phyloP scores from a whole-genome alignment of 1,140 invertebrate species.

The Aphelenchoides besseyi region DNA sequence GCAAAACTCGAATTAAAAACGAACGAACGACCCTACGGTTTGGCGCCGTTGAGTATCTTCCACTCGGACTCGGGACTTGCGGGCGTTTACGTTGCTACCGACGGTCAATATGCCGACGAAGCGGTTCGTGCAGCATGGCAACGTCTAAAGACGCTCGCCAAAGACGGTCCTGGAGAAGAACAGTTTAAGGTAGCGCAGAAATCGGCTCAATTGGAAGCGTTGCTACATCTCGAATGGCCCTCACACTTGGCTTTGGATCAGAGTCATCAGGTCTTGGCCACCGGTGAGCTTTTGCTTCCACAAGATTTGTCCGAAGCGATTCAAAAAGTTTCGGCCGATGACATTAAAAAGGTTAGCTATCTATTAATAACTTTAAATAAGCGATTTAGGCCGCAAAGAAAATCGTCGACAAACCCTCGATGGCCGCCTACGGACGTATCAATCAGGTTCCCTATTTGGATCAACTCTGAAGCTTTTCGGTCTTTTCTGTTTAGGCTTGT shows the following conservation, averaged over 20 bases:
- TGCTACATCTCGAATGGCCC: constrained; percentile 35
- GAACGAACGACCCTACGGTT: constrained; percentile 43
- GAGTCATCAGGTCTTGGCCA: constrained; percentile 46
- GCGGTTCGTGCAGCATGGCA: constrained; percentile 42
- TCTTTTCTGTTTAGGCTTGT: too few relatives aligned
- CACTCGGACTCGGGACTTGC: constrained; percentile 52
- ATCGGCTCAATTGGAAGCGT: constrained; percentile 36
- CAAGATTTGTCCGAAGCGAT: constrained; percentile 48
- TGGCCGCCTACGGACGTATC: constrained; percentile 55
- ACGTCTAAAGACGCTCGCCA: constrained; percentile 44
- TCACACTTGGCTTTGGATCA: constrained; percentile 46
- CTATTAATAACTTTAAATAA: constrained; percentile 5
- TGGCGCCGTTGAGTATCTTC: constrained; percentile 44
- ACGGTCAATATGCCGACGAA: constrained; percentile 39
- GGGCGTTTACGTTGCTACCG: constrained; percentile 53
- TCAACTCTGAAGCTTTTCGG: constrained; percentile 51
- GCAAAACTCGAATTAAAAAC: constrained; percentile 38
- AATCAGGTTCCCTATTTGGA: constrained; percentile 57
- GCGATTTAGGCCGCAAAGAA: constrained; percentile 50
- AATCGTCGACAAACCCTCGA: constrained; percentile 51
- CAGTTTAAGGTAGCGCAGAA: constrained; percentile 39
- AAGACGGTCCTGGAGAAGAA: constrained; percentile 30
- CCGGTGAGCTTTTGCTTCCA: constrained; percentile 41
- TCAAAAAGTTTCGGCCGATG: constrained; percentile 40
- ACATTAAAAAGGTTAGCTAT: constrained; percentile 52